Evolutionary conservation across 2,888 invertebrate genomes (phyloP).

Genomic region (Metopia argyrocephala): DNA sequence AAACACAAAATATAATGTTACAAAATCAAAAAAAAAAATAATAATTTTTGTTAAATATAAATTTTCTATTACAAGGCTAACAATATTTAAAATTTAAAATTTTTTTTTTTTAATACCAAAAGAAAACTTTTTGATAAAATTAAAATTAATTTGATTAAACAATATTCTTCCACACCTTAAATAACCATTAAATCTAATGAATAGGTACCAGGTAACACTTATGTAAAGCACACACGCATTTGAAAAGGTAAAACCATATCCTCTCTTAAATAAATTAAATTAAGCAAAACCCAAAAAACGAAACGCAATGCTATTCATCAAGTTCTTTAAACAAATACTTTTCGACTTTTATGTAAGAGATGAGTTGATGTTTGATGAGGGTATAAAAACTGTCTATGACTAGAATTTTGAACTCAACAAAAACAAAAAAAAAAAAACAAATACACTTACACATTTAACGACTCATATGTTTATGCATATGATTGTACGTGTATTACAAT

Average conservation of each 20-base stretch:
- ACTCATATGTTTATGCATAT: not conserved
- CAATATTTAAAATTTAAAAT: no score
- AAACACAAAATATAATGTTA: no score
- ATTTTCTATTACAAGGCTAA: no score
- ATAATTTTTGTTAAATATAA: no score
- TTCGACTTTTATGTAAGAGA: not conserved
- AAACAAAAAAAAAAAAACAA: not conserved
- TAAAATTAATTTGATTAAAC: not conserved
- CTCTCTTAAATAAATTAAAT: not conserved
- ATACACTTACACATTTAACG: not conserved
- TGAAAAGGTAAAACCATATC: not conserved
- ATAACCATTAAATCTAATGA: not conserved
- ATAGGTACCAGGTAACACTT: not conserved
- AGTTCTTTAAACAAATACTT: not conserved
- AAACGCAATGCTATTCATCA: not conserved
- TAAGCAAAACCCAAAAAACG: not conserved
- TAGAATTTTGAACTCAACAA: not conserved
- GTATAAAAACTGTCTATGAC: not conserved
- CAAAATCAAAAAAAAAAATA: no score
- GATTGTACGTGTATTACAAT: not conserved
- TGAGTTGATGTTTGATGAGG: not conserved
- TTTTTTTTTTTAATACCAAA: no score
- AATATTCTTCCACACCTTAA: no score
- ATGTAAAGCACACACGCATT: not conserved
- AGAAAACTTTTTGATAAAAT: no score